Percentiles rank a stretch among this genome's conserved stretches.
Evolutionary conservation across 2,888 invertebrate genomes (phyloP).

Genomic region (Lepidocyrtinus sp.): DNA sequence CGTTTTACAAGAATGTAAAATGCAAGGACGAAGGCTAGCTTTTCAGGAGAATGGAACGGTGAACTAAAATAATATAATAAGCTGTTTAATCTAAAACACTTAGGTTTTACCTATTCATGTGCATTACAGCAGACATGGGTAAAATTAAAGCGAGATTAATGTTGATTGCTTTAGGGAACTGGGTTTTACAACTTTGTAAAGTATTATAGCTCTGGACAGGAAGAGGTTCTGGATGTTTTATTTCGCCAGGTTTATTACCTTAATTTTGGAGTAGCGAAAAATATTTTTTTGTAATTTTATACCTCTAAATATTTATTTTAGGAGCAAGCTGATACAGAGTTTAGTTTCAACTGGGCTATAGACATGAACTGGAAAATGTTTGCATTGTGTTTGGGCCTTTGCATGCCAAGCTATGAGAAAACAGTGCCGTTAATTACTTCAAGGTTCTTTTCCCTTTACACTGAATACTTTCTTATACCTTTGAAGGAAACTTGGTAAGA

Average conservation of each 20-base stretch:
- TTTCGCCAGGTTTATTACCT: too few relatives aligned
- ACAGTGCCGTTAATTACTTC: conserved; percentile 54
- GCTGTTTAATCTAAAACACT: too few relatives aligned
- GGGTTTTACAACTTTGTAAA: conserved; percentile 30
- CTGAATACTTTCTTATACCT: conserved; percentile 61
- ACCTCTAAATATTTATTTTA: neutral
- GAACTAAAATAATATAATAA: too few relatives aligned
- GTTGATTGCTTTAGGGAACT: neutral
- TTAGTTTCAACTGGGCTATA: conserved; percentile 54
- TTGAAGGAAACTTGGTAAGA: conserved; percentile 55
- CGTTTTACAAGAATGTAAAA: conserved; percentile 46
- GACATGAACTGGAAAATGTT: conserved; percentile 64
- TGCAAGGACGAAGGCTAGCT: conserved; percentile 19
- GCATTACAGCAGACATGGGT: neutral
- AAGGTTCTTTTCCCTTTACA: conserved; percentile 56
- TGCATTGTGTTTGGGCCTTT: conserved; percentile 55
- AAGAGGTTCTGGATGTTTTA: conserved; percentile 18
- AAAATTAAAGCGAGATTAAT: neutral
- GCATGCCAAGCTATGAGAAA: conserved; percentile 54
- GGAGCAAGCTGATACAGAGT: conserved; percentile 61
- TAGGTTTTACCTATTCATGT: too few relatives aligned
- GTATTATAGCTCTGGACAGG: neutral
- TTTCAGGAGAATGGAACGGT: conserved; percentile 18
- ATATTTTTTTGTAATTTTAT: too few relatives aligned
- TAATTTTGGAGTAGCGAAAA: too few relatives aligned